Percentiles rank a stretch among this genome's conserved stretches.
Evolutionary conservation across 2,888 invertebrate genomes (phyloP).

Genomic region (Thyatira batis): DNA sequence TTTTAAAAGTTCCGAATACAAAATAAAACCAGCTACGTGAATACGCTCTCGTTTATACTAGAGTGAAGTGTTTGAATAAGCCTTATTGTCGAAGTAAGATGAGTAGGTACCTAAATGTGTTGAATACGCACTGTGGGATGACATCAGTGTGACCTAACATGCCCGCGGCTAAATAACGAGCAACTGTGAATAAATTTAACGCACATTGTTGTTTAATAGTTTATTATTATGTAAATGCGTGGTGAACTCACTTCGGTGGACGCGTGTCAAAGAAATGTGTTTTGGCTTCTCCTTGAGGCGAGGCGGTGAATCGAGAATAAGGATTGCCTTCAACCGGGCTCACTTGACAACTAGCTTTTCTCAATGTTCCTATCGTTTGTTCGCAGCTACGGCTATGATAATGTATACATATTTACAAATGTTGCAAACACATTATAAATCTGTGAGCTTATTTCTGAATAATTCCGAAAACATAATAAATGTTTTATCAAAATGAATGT

Average conservation of each 20-base stretch:
- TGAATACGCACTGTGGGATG: conserved; percentile 9
- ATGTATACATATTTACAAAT: too few species aligned
- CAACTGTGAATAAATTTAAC: conserved; percentile 51
- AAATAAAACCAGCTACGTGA: conserved; percentile 14
- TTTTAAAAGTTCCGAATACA: conserved; percentile 35
- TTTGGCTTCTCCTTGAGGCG: conserved; percentile 39
- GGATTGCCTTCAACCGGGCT: background rate
- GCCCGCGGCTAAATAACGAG: conserved; percentile 35
- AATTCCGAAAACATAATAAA: too few species aligned
- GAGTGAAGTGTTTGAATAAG: background rate
- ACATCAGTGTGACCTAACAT: conserved; percentile 30
- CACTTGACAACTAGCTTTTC: background rate
- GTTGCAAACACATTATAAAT: too few species aligned
- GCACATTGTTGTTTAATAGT: conserved; percentile 35
- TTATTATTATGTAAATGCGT: conserved; percentile 48
- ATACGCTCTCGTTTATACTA: too few species aligned
- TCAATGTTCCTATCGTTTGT: background rate
- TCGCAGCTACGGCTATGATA: too few species aligned
- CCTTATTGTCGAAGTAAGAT: background rate
- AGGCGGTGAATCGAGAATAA: conserved; percentile 30
- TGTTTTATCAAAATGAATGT: too few species aligned
- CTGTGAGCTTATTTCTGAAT: too few species aligned
- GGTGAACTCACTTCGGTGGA: conserved; percentile 30
- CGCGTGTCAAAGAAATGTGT: conserved; percentile 34
- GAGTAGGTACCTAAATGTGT: background rate